phyloP scores from a whole-genome alignment of 2,113 vertebrate genomes.

The Alosa alosa region DNA sequence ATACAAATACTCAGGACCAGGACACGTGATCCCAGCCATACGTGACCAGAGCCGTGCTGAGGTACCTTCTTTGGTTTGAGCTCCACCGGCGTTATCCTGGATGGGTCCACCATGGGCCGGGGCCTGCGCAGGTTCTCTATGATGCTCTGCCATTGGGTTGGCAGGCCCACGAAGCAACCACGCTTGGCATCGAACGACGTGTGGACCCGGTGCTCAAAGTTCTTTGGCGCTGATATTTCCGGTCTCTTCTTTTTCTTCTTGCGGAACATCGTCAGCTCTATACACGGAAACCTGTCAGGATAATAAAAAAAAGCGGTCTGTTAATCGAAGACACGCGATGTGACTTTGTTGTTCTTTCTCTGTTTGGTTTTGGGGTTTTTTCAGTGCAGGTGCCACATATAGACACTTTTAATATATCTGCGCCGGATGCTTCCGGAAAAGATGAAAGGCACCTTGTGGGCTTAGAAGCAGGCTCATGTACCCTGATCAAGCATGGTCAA shows the following conservation, averaged over 20 bases:
- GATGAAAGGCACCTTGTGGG: neutral
- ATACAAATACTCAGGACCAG: neutral
- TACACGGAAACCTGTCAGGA: conserved; percentile 52
- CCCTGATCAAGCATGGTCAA: conserved; percentile 8
- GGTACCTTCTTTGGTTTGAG: conserved; percentile 94
- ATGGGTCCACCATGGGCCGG: conserved; percentile 94
- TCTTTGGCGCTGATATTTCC: conserved; percentile 92
- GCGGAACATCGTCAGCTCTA: conserved; percentile 84
- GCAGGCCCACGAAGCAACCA: conserved; percentile 91
- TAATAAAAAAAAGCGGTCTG: conserved; percentile 15
- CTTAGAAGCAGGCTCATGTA: neutral
- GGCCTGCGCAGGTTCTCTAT: conserved; percentile 90
- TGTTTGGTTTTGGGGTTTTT: neutral
- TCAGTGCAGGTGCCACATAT: neutral
- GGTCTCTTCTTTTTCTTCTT: conserved; percentile 99
- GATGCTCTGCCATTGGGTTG: conserved; percentile 96
- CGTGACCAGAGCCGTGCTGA: neutral
- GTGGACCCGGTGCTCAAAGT: conserved; percentile 97
- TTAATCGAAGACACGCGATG: neutral
- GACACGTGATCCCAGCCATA: too few species aligned
- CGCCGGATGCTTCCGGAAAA: neutral
- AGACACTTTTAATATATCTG: neutral
- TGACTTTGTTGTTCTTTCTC: neutral
- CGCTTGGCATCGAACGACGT: conserved; percentile 93
- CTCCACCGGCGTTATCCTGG: conserved; percentile 90